A percentile compares a stretch with the other conserved stretches of the same genome.
Conservation (phyloP, 2,888 invertebrate genomes). For the Mactromeris polynyma region DNA sequence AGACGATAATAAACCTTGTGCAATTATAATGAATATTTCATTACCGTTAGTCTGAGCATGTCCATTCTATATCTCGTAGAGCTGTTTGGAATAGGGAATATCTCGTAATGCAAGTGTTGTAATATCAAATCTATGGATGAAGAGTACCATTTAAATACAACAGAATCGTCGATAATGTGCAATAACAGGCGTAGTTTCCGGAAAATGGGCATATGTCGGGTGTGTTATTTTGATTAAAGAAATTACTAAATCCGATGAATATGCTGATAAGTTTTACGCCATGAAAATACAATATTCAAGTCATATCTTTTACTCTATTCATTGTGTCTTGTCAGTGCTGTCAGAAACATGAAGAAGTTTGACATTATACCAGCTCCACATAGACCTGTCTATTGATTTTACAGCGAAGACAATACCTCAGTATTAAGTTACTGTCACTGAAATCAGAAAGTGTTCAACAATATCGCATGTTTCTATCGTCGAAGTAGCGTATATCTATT, state of each 20-base stretch:
- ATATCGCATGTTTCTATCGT: neutral
- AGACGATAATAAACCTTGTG: conserved; percentile 1
- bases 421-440: conserved; percentile 3
- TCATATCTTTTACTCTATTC: neutral
- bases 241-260: neutral
- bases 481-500: neutral
- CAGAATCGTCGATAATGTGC: neutral
- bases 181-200: neutral
- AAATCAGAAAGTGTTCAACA: neutral
- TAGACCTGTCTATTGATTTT: neutral
- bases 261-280: neutral
- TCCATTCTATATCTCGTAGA: neutral
- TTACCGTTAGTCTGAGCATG: neutral
- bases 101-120: neutral
- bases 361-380: neutral
- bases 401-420: neutral
- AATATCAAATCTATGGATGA: neutral
- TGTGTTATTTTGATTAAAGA: neutral
- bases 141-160: conserved; percentile 6
- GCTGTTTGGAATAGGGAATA: neutral
- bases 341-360: neutral
- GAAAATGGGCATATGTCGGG: neutral
- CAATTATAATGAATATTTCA: conserved; percentile 14
- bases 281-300: neutral
- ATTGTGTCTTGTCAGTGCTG: neutral